Evolutionary conservation across 2,888 invertebrate species (phyloP).

Genomic region (Drosophila aldrichi): DNA sequence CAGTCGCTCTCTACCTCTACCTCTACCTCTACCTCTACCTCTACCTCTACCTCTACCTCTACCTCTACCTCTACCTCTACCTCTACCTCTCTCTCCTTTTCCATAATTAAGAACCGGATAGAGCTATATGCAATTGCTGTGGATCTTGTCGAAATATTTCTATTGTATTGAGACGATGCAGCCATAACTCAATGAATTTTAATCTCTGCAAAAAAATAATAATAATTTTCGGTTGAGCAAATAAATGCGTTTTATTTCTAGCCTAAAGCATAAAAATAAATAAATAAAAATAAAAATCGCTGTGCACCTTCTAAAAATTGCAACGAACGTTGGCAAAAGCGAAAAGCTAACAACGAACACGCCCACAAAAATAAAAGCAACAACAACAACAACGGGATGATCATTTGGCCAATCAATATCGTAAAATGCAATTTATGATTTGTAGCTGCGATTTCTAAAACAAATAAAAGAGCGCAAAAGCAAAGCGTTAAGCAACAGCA

Average conservation of each 20-base stretch:
- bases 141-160: constrained; percentile 14
- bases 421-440: constrained; percentile 83
- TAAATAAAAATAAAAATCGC: constrained; percentile 14
- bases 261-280: constrained; percentile 41
- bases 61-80: too few relatives aligned
- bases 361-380: constrained; percentile 47
- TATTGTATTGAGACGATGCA: constrained; percentile 22
- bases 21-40: too few relatives aligned
- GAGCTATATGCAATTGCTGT: not conserved
- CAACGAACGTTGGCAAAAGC: constrained; percentile 31
- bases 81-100: not conserved
- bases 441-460: constrained; percentile 78
- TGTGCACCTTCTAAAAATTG: constrained; percentile 27
- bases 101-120: constrained; percentile 11
- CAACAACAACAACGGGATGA: constrained; percentile 29
- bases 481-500: constrained; percentile 52
- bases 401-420: constrained; percentile 79
- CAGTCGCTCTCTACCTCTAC: too few relatives aligned
- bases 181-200: constrained; percentile 69
- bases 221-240: constrained; percentile 74
- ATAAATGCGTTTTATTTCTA: constrained; percentile 51
- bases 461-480: constrained; percentile 65
- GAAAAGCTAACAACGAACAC: constrained; percentile 50
- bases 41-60: too few relatives aligned
- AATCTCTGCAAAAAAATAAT: constrained; percentile 68